Evolutionary conservation across 2,797 vertebrate genomes (phyloP).

Genomic region (Brachyalestes nurse): DNA sequence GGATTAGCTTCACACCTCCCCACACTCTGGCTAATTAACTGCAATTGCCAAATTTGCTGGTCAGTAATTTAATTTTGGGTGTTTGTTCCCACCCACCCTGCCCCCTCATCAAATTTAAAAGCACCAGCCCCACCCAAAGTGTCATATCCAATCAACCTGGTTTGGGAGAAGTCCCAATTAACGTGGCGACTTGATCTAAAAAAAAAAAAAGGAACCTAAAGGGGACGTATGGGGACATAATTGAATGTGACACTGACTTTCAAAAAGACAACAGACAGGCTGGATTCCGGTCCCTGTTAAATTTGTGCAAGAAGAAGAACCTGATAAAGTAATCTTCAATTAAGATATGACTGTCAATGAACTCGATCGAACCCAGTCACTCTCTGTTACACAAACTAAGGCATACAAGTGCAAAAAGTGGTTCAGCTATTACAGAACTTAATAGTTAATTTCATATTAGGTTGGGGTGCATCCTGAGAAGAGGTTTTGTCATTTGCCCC

Average conservation of each 20-base stretch:
- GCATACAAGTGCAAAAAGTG: not conserved
- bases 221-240: conserved; percentile 77
- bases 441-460: too few relatives aligned
- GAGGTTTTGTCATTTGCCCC: too few relatives aligned
- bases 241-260: conserved; percentile 81
- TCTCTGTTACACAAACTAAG: not conserved
- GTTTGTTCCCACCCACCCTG: conserved; percentile 62
- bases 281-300: conserved; percentile 9
- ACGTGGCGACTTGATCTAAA: conserved; percentile 79
- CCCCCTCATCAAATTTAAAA: conserved; percentile 65
- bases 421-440: too few relatives aligned
- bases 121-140: conserved; percentile 78
- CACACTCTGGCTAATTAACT: conserved; percentile 82
- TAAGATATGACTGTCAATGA: not conserved
- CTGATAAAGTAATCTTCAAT: not conserved
- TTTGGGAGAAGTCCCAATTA: conserved; percentile 86
- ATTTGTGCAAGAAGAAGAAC: not conserved
- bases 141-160: conserved; percentile 83
- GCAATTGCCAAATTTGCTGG: conserved; percentile 86
- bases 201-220: conserved; percentile 72
- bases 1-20: conserved; percentile 71
- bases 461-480: too few relatives aligned
- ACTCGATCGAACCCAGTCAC: not conserved
- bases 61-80: conserved; percentile 84
- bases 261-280: conserved; percentile 72